Percentiles rank a stretch among this genome's conserved stretches.
These are phyloP conservation scores for Ostrea edulis DNA, from an alignment of 1,140 invertebrate genomes.

Conservation along the genomic window DNA sequence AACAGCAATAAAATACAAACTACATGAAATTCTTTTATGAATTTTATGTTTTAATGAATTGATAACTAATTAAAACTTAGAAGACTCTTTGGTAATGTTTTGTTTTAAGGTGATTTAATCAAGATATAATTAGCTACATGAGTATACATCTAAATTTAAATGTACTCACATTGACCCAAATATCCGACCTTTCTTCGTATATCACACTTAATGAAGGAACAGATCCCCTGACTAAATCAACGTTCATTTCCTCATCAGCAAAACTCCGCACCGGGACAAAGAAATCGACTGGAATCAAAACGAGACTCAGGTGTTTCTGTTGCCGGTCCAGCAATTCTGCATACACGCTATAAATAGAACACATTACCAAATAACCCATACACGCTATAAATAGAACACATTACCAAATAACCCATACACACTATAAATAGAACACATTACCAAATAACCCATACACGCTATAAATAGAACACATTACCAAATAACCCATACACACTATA, in stretches of 20 bases:
- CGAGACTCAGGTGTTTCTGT: constrained; percentile 88
- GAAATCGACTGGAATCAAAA: constrained; percentile 78
- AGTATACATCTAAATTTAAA: not conserved
- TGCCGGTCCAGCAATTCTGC: constrained; percentile 91
- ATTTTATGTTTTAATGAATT: too few relatives aligned
- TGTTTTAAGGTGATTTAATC: too few relatives aligned
- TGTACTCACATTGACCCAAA: constrained; percentile 90
- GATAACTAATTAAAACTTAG: too few relatives aligned
- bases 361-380: not conserved
- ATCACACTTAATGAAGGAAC: constrained; percentile 72
- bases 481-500: constrained; percentile 89
- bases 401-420: too few relatives aligned
- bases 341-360: constrained; percentile 88
- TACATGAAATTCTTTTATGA: too few relatives aligned
- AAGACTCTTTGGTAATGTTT: too few relatives aligned
- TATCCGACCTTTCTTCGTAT: constrained; percentile 85
- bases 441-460: constrained; percentile 88
- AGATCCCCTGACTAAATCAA: constrained; percentile 46
- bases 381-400: not conserved
- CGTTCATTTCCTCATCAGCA: constrained; percentile 61
- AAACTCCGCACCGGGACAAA: constrained; percentile 62
- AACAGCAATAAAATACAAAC: too few relatives aligned
- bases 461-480: constrained; percentile 68
- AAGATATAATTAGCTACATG: too few relatives aligned
- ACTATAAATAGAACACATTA: constrained; percentile 81